Evolutionary conservation across 2,888 invertebrate species (phyloP).

Genomic region (Melipona bicolor): DNA sequence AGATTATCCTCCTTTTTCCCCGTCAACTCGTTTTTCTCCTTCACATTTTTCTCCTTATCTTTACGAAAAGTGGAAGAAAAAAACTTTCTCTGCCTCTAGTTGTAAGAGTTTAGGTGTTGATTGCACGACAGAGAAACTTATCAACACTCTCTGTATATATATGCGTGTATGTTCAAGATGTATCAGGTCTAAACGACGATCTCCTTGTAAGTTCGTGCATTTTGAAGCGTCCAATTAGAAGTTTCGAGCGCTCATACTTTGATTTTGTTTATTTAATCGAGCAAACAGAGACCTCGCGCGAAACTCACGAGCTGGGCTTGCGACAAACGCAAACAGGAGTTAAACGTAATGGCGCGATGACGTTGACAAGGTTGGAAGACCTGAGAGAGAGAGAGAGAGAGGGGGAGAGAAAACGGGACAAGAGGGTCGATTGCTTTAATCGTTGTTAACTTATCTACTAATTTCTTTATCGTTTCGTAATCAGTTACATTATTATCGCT

Average conservation of each 20-base stretch:
- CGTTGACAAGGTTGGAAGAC: conserved; percentile 5
- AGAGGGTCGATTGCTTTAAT: not conserved
- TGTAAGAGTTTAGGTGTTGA: not conserved
- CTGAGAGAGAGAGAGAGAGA: too few species aligned
- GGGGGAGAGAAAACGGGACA: too few species aligned
- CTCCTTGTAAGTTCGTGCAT: not conserved
- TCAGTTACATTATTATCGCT: conserved; percentile 25
- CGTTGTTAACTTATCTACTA: conserved; percentile 6
- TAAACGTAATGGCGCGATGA: conserved; percentile 15
- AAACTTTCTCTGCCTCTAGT: not conserved
- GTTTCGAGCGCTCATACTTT: conserved; percentile 33
- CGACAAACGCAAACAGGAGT: conserved; percentile 38
- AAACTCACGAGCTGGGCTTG: conserved; percentile 5
- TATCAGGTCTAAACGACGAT: not conserved
- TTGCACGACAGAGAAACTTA: not conserved
- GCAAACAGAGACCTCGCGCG: conserved; percentile 14
- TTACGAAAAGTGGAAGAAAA: too few species aligned
- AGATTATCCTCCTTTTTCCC: not conserved
- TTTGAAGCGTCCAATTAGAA: conserved; percentile 38
- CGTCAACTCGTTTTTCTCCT: not conserved
- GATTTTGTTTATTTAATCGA: conserved; percentile 51
- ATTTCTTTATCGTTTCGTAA: conserved; percentile 35
- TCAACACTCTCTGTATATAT: not conserved
- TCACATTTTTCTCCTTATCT: not conserved
- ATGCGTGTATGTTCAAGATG: not conserved